Evolutionary conservation across 1,140 invertebrate species (phyloP).

Genomic region (Drosophila ironensis): DNA sequence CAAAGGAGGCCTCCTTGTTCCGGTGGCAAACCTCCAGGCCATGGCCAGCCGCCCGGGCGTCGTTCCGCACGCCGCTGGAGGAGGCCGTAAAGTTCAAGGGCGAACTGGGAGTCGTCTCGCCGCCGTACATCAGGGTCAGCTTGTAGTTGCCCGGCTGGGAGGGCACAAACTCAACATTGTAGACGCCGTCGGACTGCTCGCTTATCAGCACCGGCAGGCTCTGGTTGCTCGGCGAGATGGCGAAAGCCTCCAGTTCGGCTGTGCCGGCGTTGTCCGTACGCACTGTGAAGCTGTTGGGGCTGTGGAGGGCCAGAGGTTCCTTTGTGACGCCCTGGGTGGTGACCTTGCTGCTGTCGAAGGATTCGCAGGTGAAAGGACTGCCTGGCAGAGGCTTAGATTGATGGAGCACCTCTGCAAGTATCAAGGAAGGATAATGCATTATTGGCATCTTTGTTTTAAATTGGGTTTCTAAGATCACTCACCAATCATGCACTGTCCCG

Average conservation of each 20-base stretch:
- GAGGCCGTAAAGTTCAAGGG: slow-evolving; percentile 84
- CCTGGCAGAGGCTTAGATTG: slow-evolving; percentile 95
- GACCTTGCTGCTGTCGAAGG: slow-evolving; percentile 93
- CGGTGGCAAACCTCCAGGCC: slow-evolving; percentile 87
- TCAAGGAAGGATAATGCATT: background rate
- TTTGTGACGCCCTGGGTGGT: slow-evolving; percentile 88
- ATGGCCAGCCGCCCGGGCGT: slow-evolving; percentile 84
- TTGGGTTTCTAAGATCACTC: slow-evolving; percentile 16
- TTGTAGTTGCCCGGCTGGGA: slow-evolving; percentile 94
- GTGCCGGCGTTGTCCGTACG: slow-evolving; percentile 93
- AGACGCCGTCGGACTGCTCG: slow-evolving; percentile 87
- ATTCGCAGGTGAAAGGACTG: slow-evolving; percentile 97
- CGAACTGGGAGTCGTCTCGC: slow-evolving; percentile 85
- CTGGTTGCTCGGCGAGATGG: slow-evolving; percentile 94
- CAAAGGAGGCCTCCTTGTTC: slow-evolving; percentile 88
- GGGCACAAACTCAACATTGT: slow-evolving; percentile 93
- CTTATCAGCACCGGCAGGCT: slow-evolving; percentile 92
- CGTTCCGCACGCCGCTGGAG: slow-evolving; percentile 77
- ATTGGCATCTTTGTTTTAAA: too few species aligned
- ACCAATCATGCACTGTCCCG: slow-evolving; percentile 87
- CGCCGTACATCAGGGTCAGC: slow-evolving; percentile 93
- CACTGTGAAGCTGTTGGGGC: slow-evolving; percentile 94
- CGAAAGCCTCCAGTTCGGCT: slow-evolving; percentile 94
- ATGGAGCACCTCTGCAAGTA: slow-evolving; percentile 90
- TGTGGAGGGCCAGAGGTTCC: slow-evolving; percentile 91